These are phyloP conservation scores for Sceloporus undulatus DNA, from an alignment of 2,113 vertebrate genomes.

Conservation along the genomic window DNA sequence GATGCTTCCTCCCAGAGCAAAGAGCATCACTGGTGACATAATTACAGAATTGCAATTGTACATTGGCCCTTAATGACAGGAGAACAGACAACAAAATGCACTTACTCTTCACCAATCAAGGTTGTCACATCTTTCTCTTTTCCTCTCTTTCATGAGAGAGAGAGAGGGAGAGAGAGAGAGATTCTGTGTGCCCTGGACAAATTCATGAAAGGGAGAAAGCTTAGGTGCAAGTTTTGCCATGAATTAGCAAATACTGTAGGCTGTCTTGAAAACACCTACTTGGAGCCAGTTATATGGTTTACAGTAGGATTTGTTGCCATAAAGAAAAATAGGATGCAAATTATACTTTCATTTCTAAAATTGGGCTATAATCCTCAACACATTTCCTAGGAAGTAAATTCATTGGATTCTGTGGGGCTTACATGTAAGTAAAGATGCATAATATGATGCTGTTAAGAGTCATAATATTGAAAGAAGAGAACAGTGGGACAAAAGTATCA, in stretches of 20 bases:
- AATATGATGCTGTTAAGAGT: neutral
- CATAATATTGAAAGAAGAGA: conserved; percentile 6
- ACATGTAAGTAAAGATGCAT: neutral
- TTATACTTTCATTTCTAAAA: neutral
- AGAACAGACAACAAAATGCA: no score
- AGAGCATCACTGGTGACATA: no score
- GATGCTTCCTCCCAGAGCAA: no score
- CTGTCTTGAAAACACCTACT: neutral
- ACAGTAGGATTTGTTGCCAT: neutral
- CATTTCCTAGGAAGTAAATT: neutral
- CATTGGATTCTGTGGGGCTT: neutral
- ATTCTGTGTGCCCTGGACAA: neutral
- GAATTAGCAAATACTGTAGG: neutral
- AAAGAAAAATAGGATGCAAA: neutral
- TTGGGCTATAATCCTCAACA: neutral
- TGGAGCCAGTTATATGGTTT: neutral
- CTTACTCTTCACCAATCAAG: no score
- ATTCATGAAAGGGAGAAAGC: no score
- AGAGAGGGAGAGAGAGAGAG: no score
- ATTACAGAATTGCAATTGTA: no score
- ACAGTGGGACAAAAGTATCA: neutral
- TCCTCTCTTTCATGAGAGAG: no score
- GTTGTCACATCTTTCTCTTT: no score
- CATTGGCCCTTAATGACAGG: no score
- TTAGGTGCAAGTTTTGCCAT: neutral